Base-by-base conservation (phyloP, 2,888 invertebrate genomes). In the Agrotis segetum region DNA sequence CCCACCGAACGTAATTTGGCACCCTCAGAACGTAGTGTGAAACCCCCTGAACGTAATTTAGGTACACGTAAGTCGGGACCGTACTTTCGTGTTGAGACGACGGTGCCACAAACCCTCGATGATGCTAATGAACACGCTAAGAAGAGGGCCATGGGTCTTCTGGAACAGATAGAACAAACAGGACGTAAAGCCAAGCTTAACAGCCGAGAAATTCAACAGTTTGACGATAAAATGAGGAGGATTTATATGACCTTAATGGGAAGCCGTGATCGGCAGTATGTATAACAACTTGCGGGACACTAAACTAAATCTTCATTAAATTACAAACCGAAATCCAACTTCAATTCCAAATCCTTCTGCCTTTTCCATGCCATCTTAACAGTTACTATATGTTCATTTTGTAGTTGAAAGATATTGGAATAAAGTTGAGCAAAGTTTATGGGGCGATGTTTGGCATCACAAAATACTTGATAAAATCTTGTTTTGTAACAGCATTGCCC, bases 91-190 rank as follows among this genome's bases (percentile, higher is more conserved):
- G 24, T 4, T n/a, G 34, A 44, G 21, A 40, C 16, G 17, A 47
- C 17, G 11, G 53, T 13, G 14, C 14, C 19, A 13, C 7, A 17
- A 3, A 2, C n/a, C 0, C n/a, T 58, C 5, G 46, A 21, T 1
- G 29, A 47, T 13, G 14, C 2, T n/a, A 46, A n/a, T 24, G 44
- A 29, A 4, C 13, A 19, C 5, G 4, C 55, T 4, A 62, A 52
- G 11, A 40, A 49, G 9, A 16, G 47, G 24, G 47, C 40, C 13
- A 17, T 69, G 24, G 19, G 13, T 16, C 14, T 69, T 11, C 40
- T 69, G 14, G n/a, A 69, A 14, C 40, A 40, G n/a, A 3, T 67
- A 16, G 67, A 56, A 49, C 16, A 56, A 19, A 13, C 9, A 17
- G 67, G 13, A n/a, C 17, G 5, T 4, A 29, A 4, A 5, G 29